phyloP scores from a whole-genome alignment of 2,888 invertebrate species.

The Lepidocyrtinus sp. region DNA sequence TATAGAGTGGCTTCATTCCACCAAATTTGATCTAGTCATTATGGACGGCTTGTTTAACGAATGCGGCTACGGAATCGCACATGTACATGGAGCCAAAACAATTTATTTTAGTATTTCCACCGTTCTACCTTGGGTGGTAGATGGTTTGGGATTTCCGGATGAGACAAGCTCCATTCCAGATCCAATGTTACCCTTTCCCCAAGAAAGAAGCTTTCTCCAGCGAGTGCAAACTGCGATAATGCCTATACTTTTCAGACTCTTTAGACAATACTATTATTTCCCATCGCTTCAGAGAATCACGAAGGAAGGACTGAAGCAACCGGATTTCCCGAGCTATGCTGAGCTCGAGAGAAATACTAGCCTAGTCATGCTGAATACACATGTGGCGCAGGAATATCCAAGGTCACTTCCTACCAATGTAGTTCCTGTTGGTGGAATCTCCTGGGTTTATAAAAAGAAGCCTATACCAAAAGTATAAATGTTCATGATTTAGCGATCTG shows the following conservation, averaged over 20 bases:
- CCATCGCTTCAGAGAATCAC: slow-evolving; percentile 36
- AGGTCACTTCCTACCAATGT: slow-evolving; percentile 62
- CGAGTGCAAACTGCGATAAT: slow-evolving; percentile 38
- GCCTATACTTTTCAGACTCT: slow-evolving; percentile 39
- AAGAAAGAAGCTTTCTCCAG: slow-evolving; percentile 41
- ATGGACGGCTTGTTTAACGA: slow-evolving; percentile 59
- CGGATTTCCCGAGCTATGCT: slow-evolving; percentile 19
- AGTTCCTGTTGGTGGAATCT: slow-evolving; percentile 46
- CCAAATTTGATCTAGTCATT: slow-evolving; percentile 43
- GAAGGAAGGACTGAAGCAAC: slow-evolving; percentile 4
- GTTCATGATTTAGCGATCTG: neutral
- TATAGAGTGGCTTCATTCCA: slow-evolving; percentile 41
- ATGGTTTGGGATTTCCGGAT: slow-evolving; percentile 43
- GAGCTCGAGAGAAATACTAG: slow-evolving; percentile 49
- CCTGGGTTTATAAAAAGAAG: slow-evolving; percentile 8
- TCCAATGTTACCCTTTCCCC: slow-evolving; percentile 22
- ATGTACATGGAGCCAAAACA: slow-evolving; percentile 36
- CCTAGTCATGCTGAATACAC: slow-evolving; percentile 59
- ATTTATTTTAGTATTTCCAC: slow-evolving; percentile 24
- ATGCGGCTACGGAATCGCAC: slow-evolving; percentile 52
- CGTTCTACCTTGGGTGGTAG: slow-evolving; percentile 17
- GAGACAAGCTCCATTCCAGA: slow-evolving; percentile 43
- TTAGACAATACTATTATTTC: slow-evolving; percentile 32
- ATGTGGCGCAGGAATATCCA: slow-evolving; percentile 59
- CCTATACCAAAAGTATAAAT: slow-evolving; percentile 33